Base-by-base conservation (phyloP, 2,888 invertebrate species). In the Ptychoptera contaminata region DNA sequence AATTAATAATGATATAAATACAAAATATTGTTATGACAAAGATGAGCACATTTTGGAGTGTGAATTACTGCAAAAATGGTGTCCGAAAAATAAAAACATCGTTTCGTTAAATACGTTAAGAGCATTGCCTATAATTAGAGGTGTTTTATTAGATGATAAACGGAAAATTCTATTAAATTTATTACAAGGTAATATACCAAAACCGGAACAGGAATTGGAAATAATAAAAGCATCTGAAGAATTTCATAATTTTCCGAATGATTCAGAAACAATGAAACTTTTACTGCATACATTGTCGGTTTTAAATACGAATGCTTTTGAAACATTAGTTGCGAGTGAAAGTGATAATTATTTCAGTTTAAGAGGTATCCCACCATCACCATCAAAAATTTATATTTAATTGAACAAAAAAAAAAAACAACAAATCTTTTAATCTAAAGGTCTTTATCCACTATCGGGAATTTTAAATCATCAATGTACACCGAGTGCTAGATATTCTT, bases 391-490 rank as follows among this genome's bases (percentile, higher is more conserved):
- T 5, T 23, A 5, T 23, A 5, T 23, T 23, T 23, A 23, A 23
- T 23, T 23, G 7, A 23, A n/a, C n/a, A n/a, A n/a, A n/a, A n/a
- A n/a, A n/a, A n/a, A n/a, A n/a, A n/a, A n/a, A n/a, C n/a, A n/a
- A n/a, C n/a, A 23, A 23, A 5, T 3, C 7, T 23, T 5, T 23
- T 23, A 23, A 5, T 23, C 23, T 23, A 23, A 23, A 23, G 23
- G 23, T 45, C 64, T 84, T 51, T 84, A 79, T 58, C 72, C 79
- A 2, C 71, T 74, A 46, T 76, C 79, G 2, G 74, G 79, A 16
- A 72, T 82, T 65, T 72, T 82, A 68, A 74, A 80, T 53, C 84
- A 84, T 55, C 74, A 76, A 54, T 84, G 84, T 57, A 72, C 67
- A 41, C 76, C 82, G 31, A 84, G 84, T 56, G 81, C 82, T 1